These are phyloP conservation scores for Hippocampus mohnikei DNA, from an alignment of 2,113 vertebrate species.

Conservation along the genomic window DNA sequence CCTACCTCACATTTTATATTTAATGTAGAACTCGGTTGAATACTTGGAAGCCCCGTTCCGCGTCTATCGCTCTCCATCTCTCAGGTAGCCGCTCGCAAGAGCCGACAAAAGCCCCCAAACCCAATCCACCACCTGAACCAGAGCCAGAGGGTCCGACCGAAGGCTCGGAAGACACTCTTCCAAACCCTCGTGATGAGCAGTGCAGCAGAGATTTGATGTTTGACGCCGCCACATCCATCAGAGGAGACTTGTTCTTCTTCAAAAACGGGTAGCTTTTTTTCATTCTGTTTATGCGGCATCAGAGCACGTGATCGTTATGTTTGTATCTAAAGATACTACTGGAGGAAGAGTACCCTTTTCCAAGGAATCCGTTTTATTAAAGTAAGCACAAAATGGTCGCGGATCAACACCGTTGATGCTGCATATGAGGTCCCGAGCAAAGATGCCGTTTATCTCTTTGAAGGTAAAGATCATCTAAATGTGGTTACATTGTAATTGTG, in stretches of 20 bases:
- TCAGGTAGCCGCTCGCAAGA: slow-evolving; percentile 39
- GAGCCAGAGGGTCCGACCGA: slow-evolving; percentile 51
- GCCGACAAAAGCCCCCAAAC: slow-evolving; percentile 21
- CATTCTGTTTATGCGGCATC: neutral
- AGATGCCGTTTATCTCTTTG: slow-evolving; percentile 53
- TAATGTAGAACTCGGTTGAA: neutral
- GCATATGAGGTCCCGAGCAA: slow-evolving; percentile 53
- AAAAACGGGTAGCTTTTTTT: slow-evolving; percentile 48
- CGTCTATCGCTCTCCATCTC: neutral
- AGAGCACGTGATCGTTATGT: neutral
- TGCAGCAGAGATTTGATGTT: slow-evolving; percentile 61
- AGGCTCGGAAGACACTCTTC: slow-evolving; percentile 32
- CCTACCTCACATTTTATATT: neutral
- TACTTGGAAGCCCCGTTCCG: neutral
- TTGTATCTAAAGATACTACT: slow-evolving; percentile 58
- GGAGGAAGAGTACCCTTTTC: slow-evolving; percentile 52
- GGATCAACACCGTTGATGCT: slow-evolving; percentile 61
- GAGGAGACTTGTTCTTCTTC: slow-evolving; percentile 67
- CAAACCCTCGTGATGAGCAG: slow-evolving; percentile 41
- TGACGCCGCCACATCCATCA: slow-evolving; percentile 65
- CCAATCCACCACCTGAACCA: slow-evolving; percentile 33
- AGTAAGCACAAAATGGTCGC: slow-evolving; percentile 54
- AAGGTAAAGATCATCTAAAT: slow-evolving; percentile 43
- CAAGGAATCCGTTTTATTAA: slow-evolving; percentile 34
- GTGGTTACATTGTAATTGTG: neutral